These are phyloP conservation scores for Halcyon senegalensis DNA, from an alignment of 2,113 vertebrate species.

Conservation along the genomic window DNA sequence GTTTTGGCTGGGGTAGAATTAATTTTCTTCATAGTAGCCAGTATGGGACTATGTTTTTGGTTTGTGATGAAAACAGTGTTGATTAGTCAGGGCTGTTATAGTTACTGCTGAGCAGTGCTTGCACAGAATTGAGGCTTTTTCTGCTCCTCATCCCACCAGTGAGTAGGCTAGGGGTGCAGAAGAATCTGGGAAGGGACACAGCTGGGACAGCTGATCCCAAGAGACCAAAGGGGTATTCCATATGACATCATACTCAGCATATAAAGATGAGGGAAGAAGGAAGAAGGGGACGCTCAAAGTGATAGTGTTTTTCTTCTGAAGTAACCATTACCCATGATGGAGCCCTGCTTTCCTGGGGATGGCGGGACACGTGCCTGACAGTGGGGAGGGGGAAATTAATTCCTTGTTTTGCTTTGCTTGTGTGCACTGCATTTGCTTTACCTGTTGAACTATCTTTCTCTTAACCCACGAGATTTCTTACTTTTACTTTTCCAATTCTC, in stretches of 20 bases:
- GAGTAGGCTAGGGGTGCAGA: neutral
- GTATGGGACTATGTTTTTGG: neutral
- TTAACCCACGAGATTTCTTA: neutral
- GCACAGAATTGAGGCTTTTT: neutral
- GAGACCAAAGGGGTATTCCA: neutral
- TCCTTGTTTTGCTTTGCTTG: neutral
- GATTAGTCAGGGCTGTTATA: fast-evolving
- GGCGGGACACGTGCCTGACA: neutral
- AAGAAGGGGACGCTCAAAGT: fast-evolving
- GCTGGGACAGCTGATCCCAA: neutral
- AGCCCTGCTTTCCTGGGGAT: neutral
- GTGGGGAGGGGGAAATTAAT: neutral
- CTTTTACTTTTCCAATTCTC: neutral
- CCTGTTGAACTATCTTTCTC: neutral
- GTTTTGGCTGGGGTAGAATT: neutral
- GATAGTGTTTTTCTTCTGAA: neutral
- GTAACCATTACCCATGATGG: fast-evolving
- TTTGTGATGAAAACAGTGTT: neutral
- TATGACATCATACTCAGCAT: no score
- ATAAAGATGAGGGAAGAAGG: neutral
- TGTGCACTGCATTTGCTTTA: fast-evolving
- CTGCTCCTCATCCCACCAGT: neutral
- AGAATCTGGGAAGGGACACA: neutral
- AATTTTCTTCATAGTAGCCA: neutral
- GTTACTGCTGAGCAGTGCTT: fast-evolving